Conservation (phyloP, 2,797 vertebrate species). For the Darevskia mixta region DNA sequence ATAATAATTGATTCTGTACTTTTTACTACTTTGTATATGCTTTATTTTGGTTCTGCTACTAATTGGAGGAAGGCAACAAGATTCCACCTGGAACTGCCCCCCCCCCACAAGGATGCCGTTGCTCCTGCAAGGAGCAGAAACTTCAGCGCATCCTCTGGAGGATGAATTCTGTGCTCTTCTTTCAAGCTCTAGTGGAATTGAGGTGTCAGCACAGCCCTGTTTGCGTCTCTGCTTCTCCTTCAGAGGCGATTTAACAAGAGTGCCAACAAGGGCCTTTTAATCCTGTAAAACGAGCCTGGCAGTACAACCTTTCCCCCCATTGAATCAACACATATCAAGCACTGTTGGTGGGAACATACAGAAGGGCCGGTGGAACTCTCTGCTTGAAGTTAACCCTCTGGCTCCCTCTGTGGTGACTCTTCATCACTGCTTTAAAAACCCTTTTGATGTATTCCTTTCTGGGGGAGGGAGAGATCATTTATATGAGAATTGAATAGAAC, state of each 20-base stretch:
- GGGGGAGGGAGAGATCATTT: too few relatives aligned
- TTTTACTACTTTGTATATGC: neutral
- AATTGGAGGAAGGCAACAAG: neutral
- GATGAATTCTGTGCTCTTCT: neutral
- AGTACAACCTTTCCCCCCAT: too few relatives aligned
- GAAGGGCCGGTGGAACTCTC: neutral
- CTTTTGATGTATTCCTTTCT: neutral
- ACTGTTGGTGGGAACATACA: neutral
- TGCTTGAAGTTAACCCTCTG: neutral
- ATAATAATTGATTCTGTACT: neutral
- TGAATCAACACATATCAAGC: neutral
- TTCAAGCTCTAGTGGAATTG: neutral
- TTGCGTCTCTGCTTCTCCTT: neutral
- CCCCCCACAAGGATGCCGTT: too few relatives aligned
- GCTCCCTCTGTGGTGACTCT: neutral
- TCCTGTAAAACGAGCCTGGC: neutral
- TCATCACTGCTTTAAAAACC: neutral
- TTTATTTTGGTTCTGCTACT: neutral
- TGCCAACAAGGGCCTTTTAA: neutral
- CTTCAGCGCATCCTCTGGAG: neutral
- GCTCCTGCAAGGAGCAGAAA: neutral
- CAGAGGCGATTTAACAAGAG: too few relatives aligned
- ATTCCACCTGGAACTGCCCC: neutral
- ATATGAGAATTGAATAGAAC: too few relatives aligned
- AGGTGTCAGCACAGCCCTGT: neutral